Percentiles rank a stretch among this genome's conserved stretches.
Evolutionary conservation across 2,113 vertebrate species (phyloP).

Genomic region (Dipodomys merriami): DNA sequence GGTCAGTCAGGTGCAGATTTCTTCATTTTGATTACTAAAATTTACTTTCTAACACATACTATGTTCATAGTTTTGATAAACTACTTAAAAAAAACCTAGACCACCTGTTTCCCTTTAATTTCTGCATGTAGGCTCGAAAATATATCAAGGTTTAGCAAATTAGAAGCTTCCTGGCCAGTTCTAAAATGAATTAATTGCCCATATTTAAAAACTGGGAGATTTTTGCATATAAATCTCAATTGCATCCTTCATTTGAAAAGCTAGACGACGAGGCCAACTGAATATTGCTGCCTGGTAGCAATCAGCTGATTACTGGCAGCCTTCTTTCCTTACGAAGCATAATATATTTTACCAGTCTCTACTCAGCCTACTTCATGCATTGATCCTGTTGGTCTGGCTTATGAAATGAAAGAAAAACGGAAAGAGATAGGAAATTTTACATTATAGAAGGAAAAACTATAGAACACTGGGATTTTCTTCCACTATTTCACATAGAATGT

Average conservation of each 20-base stretch:
- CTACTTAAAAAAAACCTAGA: background rate
- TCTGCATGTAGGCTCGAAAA: background rate
- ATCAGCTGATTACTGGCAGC: background rate
- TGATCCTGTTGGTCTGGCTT: too few relatives aligned
- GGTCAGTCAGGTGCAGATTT: background rate
- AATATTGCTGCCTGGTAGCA: background rate
- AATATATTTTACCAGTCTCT: too few relatives aligned
- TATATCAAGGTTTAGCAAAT: background rate
- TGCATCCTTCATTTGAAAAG: slow-evolving; percentile 9
- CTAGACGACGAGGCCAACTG: background rate
- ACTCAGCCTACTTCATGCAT: too few relatives aligned
- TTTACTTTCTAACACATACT: slow-evolving; percentile 8
- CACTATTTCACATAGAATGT: too few relatives aligned
- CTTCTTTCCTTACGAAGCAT: too few relatives aligned
- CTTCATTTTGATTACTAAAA: slow-evolving; percentile 14
- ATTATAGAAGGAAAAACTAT: too few relatives aligned
- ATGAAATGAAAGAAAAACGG: too few relatives aligned
- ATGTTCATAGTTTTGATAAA: background rate
- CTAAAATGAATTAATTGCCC: slow-evolving; percentile 16
- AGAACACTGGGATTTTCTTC: too few relatives aligned
- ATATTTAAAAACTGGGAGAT: background rate
- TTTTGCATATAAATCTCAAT: slow-evolving; percentile 36
- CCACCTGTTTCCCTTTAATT: background rate
- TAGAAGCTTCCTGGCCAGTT: background rate
- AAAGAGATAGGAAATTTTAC: too few relatives aligned